Evolutionary conservation across 2,888 invertebrate species (phyloP).

Genomic region (Acronicta alni): DNA sequence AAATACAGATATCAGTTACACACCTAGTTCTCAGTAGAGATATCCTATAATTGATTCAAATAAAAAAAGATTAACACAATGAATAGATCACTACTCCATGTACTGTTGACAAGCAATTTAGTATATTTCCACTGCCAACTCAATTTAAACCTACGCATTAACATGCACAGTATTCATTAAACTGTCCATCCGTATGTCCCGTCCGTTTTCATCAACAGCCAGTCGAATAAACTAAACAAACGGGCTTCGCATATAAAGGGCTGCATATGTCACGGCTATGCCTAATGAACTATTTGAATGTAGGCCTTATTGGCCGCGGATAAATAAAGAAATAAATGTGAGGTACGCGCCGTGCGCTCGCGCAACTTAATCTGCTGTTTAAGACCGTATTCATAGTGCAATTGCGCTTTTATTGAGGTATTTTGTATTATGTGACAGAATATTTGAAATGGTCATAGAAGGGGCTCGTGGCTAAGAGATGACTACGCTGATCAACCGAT

Average conservation of each 20-base stretch:
- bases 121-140: conserved; percentile 36
- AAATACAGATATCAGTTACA: background rate
- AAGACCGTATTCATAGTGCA: conserved; percentile 68
- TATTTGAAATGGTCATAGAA: too few relatives aligned
- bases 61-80: conserved; percentile 7
- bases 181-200: conserved; percentile 59
- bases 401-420: background rate
- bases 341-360: conserved; percentile 68
- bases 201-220: conserved; percentile 73
- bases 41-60: too few relatives aligned
- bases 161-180: conserved; percentile 17
- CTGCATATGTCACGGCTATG: conserved; percentile 71
- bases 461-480: too few relatives aligned
- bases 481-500: too few relatives aligned
- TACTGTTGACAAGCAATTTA: conserved; percentile 21
- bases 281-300: conserved; percentile 88
- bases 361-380: conserved; percentile 83
- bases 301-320: conserved; percentile 81
- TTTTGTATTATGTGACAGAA: too few relatives aligned
- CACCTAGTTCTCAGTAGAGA: too few relatives aligned
- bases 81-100: conserved; percentile 7
- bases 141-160: conserved; percentile 22
- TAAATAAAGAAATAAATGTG: conserved; percentile 85
- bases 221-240: conserved; percentile 76
- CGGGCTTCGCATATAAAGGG: conserved; percentile 82